Evolutionary conservation across 1,140 invertebrate species (phyloP), one percentile per base, ranked within the genome.

Genomic region (Drosophila oshimai): DNA sequence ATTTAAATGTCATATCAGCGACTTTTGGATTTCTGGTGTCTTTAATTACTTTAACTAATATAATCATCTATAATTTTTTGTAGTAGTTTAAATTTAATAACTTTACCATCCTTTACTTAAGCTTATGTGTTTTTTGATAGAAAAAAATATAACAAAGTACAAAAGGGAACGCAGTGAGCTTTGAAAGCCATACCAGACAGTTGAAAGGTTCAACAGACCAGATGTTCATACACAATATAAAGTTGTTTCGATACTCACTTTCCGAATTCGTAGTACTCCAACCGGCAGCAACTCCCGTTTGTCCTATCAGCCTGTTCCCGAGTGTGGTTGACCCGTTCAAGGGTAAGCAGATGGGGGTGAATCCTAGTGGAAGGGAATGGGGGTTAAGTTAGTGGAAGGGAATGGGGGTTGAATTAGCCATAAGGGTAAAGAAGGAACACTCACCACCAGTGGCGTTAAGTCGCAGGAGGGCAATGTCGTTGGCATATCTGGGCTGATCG

Each of bases 381-480:
- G 22, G 10, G n/a, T 18, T 9, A 2, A 17, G 18, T 17, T 12
- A 10, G 18, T 22, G n/a, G 4, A 9, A 17, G 6, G 18, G 3
- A 17, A n/a, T 10, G 17, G 7, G 24, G 9, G 1, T 0, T 7
- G 0, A n/a, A n/a, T n/a, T 15, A 4, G 3, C 7, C 0, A n/a
- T n/a, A 20, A 13, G 4, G 0, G n/a, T n/a, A n/a, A n/a, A 6
- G 5, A 0, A 0, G 5, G 29, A n/a, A 0, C 0, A 31, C 61
- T 58, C 44, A 80, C 81, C 51, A 5, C 34, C 28, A 47, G 91
- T 93, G 70, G 28, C 70, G 13, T 64, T 67, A 0, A 91, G 58
- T 13, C 92, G 86, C 22, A 96, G 90, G 4, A 96, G 86, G 1
- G 94, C 94, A 37, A 96, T 94, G 74, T 96, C 95, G 73, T 95